A percentile compares a stretch with the other conserved stretches of the same genome.
Evolutionary conservation across 2,113 vertebrate species (phyloP).

Genomic region (Triplophysa dalaica): DNA sequence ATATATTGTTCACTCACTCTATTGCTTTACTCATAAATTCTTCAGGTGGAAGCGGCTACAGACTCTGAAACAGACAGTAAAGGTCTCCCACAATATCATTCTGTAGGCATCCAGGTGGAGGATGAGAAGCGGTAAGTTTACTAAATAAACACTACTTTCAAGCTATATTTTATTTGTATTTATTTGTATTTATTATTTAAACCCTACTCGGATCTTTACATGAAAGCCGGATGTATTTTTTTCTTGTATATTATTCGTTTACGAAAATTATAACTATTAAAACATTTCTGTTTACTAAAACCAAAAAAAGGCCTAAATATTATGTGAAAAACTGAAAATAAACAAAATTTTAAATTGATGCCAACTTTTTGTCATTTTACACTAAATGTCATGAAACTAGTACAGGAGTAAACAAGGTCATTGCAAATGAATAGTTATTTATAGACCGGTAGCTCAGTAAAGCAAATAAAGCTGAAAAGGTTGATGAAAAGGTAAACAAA

Average conservation of each 20-base stretch:
- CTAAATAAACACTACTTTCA: background rate
- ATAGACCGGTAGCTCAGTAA: background rate
- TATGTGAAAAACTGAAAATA: too few species aligned
- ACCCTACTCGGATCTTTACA: too few species aligned
- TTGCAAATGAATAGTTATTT: background rate
- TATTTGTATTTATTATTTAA: too few species aligned
- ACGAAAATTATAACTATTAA: too few species aligned
- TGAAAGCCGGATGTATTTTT: too few species aligned
- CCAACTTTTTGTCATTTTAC: too few species aligned
- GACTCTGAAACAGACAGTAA: constrained; percentile 93
- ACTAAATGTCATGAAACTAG: background rate
- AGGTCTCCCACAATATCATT: constrained; percentile 93
- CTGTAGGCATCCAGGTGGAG: constrained; percentile 95
- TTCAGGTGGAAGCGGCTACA: constrained; percentile 93
- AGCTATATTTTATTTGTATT: too few species aligned
- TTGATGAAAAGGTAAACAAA: background rate
- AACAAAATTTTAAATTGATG: too few species aligned
- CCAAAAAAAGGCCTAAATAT: too few species aligned
- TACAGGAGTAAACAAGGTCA: background rate
- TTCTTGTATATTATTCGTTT: too few species aligned
- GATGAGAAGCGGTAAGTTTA: constrained; percentile 87
- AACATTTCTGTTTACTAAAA: too few species aligned
- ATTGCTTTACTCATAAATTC: constrained; percentile 27
- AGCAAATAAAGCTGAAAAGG: background rate
- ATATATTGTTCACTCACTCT: background rate